Evolutionary conservation across 2,888 invertebrate species (phyloP).

Genomic region (Chorisops tibialis): DNA sequence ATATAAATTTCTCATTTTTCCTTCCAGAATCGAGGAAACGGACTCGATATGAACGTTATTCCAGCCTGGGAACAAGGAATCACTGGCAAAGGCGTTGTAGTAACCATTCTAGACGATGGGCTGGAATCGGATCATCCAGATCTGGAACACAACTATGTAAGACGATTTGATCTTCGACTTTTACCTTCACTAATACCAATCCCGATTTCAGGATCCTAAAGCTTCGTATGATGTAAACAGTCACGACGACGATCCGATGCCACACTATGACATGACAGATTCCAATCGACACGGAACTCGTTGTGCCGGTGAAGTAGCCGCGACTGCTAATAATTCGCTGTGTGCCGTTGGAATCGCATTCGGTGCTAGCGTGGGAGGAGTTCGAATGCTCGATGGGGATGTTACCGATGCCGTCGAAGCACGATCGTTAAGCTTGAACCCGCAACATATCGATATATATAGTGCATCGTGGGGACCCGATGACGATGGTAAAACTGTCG

Average conservation of each 20-base stretch:
- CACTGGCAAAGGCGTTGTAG: conserved; percentile 91
- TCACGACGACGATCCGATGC: conserved; percentile 94
- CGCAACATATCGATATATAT: conserved; percentile 97
- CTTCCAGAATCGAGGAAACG: conserved; percentile 81
- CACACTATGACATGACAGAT: conserved; percentile 94
- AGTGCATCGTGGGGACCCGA: conserved; percentile 99
- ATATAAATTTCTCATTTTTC: not conserved
- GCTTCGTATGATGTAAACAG: conserved; percentile 97
- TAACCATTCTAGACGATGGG: conserved; percentile 95
- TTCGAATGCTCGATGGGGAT: conserved; percentile 97
- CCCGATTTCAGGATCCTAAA: conserved; percentile 72
- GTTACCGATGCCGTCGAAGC: conserved; percentile 99
- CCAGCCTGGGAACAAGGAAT: conserved; percentile 93
- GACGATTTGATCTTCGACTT: conserved; percentile 47
- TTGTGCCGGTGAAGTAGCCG: conserved; percentile 97
- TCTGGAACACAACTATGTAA: conserved; percentile 86
- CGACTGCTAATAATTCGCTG: conserved; percentile 91
- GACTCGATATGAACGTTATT: conserved; percentile 93
- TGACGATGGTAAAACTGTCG: conserved; percentile 97
- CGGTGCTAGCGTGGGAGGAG: conserved; percentile 92
- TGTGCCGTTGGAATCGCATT: conserved; percentile 97
- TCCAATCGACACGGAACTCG: conserved; percentile 94
- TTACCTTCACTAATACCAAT: not conserved
- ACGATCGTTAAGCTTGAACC: conserved; percentile 86
- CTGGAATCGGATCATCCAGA: conserved; percentile 95